These are phyloP conservation scores for Pygocentrus nattereri DNA, from an alignment of 2,797 vertebrate species.

Conservation along the genomic window DNA sequence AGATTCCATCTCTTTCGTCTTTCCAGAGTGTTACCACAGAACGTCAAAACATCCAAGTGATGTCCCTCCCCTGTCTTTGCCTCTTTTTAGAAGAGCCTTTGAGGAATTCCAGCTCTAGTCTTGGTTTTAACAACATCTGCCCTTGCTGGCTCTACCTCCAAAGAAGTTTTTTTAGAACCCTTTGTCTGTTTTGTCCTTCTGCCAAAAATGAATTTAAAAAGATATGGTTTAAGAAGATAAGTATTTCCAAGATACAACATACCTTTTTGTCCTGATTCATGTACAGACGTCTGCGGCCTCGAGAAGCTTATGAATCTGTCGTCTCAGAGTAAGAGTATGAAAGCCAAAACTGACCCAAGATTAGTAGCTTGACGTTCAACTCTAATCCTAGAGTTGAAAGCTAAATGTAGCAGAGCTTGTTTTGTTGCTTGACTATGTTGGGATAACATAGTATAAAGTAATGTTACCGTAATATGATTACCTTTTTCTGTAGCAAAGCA, in stretches of 20 bases:
- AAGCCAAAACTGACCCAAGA: background rate
- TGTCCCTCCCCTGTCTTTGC: constrained; percentile 51
- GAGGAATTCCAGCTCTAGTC: constrained; percentile 18
- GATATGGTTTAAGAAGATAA: constrained; percentile 28
- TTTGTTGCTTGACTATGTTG: no score
- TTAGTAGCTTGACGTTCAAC: background rate
- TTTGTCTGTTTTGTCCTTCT: constrained; percentile 32
- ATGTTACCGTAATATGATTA: no score
- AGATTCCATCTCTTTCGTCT: constrained; percentile 57
- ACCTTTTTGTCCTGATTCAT: constrained; percentile 10
- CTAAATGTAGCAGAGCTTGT: constrained; percentile 19
- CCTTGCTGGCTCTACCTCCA: constrained; percentile 23
- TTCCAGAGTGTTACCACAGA: constrained; percentile 31
- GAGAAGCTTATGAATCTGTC: background rate
- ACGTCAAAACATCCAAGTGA: constrained; percentile 65
- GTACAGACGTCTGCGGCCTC: constrained; percentile 23
- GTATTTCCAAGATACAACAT: constrained; percentile 8
- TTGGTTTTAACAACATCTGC: constrained; percentile 2
- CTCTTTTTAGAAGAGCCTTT: constrained; percentile 19
- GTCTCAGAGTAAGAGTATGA: background rate
- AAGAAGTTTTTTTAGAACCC: constrained; percentile 7
- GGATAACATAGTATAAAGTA: no score
- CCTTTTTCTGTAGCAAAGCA: no score
- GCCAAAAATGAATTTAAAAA: constrained; percentile 22
- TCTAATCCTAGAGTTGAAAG: background rate